Base-by-base conservation (phyloP, 2,113 vertebrate genomes). In the Todiramphus chloris region DNA sequence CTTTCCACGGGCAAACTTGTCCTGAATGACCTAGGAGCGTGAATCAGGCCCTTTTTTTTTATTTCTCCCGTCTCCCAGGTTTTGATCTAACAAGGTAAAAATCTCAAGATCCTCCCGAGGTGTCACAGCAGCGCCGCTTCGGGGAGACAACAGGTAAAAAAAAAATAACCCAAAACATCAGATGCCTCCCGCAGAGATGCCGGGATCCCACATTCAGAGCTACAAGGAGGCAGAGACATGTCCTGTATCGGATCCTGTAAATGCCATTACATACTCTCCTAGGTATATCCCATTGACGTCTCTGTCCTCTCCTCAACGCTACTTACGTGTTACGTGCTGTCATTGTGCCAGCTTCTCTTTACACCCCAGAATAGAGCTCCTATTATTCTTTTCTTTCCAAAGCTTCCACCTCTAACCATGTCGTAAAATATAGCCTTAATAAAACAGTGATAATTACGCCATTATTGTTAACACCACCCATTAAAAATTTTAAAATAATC, bases 361-460 rank as follows among this genome's bases (percentile, higher is more conserved):
- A 88, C 56, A 59, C n/a, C 43, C 64, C 56, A 39, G 94, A 96
- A 91, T 94, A 96, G 86, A 82, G 63, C 46, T 1, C 56, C 83
- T 67, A 67, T 95, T 92, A 92, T 94, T 96, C 93, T 89, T 59
- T 88, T 97, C 88, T 91, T 46, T 82, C 83, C 93, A 87, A 96
- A 84, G 58, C 39, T 96, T 95, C 89, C 78, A 91, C 72, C 55
- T 92, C 88, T 92, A 95, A 87, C 92, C 66, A 44, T 95, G 93
- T 96, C 68, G 80, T 96, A 92, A 97, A 96, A 97, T 95, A 93
- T 95, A 96, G 63, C 87, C 90, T 95, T 97, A 97, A 95, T 97
- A 96, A 96, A 97, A 96, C 64, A 96, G 90, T 81, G 94, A 96
- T 97, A 93, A 97, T 97, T 91, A 96, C 66, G 25, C 87, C 83